Evolutionary conservation across 2,797 vertebrate species (phyloP).

Genomic region (Sebastes kiyomatsui): DNA sequence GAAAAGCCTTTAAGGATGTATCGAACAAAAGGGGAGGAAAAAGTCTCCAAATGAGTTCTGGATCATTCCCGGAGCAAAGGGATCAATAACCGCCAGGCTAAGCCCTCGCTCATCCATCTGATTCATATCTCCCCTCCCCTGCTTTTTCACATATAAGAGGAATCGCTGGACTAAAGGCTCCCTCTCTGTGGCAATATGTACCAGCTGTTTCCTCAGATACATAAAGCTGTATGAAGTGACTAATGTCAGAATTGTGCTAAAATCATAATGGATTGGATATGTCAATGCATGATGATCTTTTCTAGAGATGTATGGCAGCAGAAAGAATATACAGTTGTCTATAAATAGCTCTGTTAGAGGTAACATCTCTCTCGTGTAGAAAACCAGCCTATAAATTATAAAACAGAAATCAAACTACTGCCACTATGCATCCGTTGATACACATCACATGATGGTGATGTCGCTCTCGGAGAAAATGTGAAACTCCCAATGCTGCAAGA

Average conservation of each 20-base stretch:
- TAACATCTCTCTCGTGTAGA: constrained; percentile 17
- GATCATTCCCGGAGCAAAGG: constrained; percentile 77
- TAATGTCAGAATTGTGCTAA: constrained; percentile 38
- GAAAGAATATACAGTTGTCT: constrained; percentile 28
- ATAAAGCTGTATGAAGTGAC: constrained; percentile 45
- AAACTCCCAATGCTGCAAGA: not conserved
- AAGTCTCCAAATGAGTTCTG: constrained; percentile 79
- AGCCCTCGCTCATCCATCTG: constrained; percentile 80
- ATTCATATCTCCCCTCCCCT: constrained; percentile 74
- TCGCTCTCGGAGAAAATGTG: not conserved
- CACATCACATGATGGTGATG: not conserved
- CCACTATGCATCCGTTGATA: constrained; percentile 16
- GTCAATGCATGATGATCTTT: constrained; percentile 25
- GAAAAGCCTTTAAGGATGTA: constrained; percentile 76
- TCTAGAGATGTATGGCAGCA: constrained; percentile 10
- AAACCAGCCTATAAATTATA: constrained; percentile 36
- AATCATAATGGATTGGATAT: constrained; percentile 40
- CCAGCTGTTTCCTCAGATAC: constrained; percentile 42
- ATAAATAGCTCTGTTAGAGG: constrained; percentile 36
- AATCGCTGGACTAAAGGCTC: constrained; percentile 49
- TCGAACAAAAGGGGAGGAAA: constrained; percentile 67
- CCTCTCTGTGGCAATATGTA: constrained; percentile 42
- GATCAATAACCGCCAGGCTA: constrained; percentile 82
- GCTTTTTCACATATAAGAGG: constrained; percentile 54
- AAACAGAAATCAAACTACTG: constrained; percentile 26